phyloP scores from a whole-genome alignment of 2,888 invertebrate species.

The Napeogenes sylphis region DNA sequence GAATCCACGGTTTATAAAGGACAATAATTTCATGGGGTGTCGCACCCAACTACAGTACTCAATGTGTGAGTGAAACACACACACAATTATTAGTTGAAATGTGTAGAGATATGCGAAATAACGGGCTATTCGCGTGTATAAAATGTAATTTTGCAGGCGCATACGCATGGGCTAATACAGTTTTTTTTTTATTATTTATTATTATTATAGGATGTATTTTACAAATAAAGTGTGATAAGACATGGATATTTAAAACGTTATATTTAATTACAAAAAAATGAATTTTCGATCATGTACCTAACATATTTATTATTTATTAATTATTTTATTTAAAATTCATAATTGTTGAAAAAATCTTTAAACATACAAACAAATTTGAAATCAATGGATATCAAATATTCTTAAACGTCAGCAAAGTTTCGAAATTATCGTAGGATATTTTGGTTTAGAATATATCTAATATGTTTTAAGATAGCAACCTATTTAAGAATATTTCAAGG shows the following conservation, averaged over 20 bases:
- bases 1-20: slow-evolving; percentile 31
- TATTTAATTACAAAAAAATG: too few relatives aligned
- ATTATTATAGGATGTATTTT: background rate
- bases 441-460: too few relatives aligned
- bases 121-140: slow-evolving; percentile 46
- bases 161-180: slow-evolving; percentile 34
- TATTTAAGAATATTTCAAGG: background rate
- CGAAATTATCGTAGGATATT: too few relatives aligned
- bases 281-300: too few relatives aligned
- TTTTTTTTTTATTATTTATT: too few relatives aligned
- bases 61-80: slow-evolving; percentile 41
- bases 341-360: too few relatives aligned
- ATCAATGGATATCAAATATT: too few relatives aligned
- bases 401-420: too few relatives aligned
- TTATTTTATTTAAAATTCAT: too few relatives aligned
- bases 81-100: slow-evolving; percentile 36
- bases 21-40: slow-evolving; percentile 61
- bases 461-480: background rate
- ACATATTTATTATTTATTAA: too few relatives aligned
- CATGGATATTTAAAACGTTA: background rate
- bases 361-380: too few relatives aligned
- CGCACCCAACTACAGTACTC: slow-evolving; percentile 45
- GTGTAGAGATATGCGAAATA: slow-evolving; percentile 34
- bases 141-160: slow-evolving; percentile 44
- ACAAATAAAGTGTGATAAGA: background rate